Evolutionary conservation across 2,113 vertebrate species (phyloP).

Genomic region (Lota lota): DNA sequence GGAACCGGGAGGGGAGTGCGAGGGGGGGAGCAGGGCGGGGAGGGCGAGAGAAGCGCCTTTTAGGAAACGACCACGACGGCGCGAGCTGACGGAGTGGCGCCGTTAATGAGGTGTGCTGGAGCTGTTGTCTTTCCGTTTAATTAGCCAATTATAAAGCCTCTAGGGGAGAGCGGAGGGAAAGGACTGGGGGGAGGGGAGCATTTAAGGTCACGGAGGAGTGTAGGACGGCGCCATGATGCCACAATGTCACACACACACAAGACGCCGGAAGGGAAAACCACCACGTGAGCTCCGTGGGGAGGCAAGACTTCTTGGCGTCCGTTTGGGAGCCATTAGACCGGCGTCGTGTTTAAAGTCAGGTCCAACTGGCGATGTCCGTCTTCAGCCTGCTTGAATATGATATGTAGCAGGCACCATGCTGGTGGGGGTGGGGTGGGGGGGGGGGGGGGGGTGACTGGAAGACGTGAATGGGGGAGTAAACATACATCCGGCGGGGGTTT

Average conservation of each 20-base stretch:
- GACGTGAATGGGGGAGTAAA: neutral
- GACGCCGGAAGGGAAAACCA: conserved; percentile 43
- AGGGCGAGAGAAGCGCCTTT: too few relatives aligned
- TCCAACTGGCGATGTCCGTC: conserved; percentile 39
- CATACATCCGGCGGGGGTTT: too few relatives aligned
- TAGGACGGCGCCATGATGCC: conserved; percentile 39
- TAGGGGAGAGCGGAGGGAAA: conserved; percentile 35
- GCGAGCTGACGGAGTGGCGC: conserved; percentile 52
- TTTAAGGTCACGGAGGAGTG: conserved; percentile 54
- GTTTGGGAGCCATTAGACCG: conserved; percentile 53
- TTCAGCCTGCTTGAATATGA: conserved; percentile 41
- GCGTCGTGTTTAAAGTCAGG: conserved; percentile 45
- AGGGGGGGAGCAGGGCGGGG: too few relatives aligned
- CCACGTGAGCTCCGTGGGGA: conserved; percentile 56
- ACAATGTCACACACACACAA: conserved; percentile 15
- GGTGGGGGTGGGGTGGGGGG: conserved; percentile 19
- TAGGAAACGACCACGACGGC: too few relatives aligned
- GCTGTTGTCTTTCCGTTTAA: conserved; percentile 62
- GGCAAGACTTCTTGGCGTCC: conserved; percentile 24
- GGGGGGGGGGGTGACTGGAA: neutral
- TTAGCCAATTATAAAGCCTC: conserved; percentile 67
- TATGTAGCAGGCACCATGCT: conserved; percentile 38
- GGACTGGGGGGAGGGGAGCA: conserved; percentile 33
- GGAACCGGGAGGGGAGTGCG: neutral
- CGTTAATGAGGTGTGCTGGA: conserved; percentile 65